phyloP scores from a whole-genome alignment of 2,113 vertebrate species.

The Callipepla californica region DNA sequence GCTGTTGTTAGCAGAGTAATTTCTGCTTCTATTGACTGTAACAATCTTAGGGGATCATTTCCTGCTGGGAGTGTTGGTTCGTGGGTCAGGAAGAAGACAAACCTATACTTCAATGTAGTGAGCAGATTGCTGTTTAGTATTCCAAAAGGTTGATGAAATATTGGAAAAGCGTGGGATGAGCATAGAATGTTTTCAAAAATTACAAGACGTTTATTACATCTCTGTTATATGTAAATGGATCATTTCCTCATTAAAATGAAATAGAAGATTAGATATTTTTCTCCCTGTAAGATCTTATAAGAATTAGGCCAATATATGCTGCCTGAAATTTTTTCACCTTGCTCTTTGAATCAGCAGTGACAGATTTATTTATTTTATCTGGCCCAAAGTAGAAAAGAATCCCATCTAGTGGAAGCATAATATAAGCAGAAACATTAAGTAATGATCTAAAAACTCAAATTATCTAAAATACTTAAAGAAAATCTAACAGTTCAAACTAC shows the following conservation, averaged over 20 bases:
- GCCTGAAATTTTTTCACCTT: background rate
- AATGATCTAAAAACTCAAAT: background rate
- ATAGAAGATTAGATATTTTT: background rate
- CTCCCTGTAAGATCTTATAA: background rate
- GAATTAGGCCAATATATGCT: background rate
- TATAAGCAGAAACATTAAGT: background rate
- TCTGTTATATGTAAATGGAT: background rate
- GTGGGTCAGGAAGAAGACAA: background rate
- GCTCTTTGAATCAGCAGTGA: background rate
- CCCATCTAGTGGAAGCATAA: background rate
- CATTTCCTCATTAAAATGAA: background rate
- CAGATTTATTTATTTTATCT: background rate
- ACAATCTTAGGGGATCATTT: background rate
- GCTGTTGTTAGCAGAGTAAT: background rate
- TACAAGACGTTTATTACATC: background rate
- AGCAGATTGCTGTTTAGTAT: background rate
- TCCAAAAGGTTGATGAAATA: background rate
- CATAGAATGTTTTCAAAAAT: background rate
- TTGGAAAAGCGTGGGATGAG: background rate
- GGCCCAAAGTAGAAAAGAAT: background rate
- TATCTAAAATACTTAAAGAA: constrained; percentile 3
- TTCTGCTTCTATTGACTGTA: background rate
- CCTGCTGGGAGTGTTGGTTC: background rate
- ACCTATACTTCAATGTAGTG: background rate
- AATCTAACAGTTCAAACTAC: background rate